phyloP scores from a whole-genome alignment of 2,113 vertebrate species.

The Oreochromis niloticus region DNA sequence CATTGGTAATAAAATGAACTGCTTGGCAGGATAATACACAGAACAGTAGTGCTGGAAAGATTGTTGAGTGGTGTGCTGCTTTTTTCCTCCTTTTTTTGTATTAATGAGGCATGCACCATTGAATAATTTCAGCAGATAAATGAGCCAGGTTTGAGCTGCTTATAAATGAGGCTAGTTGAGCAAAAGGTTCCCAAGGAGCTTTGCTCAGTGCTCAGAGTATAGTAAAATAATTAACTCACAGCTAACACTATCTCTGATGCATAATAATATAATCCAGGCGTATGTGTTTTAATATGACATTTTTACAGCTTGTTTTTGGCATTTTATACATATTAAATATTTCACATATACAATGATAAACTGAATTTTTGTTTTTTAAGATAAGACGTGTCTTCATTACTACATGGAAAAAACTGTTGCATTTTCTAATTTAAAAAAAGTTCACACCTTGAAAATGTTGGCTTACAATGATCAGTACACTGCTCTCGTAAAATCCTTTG shows the following conservation, averaged over 20 bases:
- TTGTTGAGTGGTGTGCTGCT: not conserved
- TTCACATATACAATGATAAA: not conserved
- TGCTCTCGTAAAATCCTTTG: not conserved
- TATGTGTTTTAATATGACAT: not conserved
- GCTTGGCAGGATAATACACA: not conserved
- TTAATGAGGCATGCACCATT: conserved; percentile 40
- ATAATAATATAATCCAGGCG: not conserved
- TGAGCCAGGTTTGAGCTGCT: conserved; percentile 39
- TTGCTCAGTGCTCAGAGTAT: conserved; percentile 9
- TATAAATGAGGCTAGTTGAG: conserved; percentile 52
- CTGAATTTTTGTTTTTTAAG: accelerated
- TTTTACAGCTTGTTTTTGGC: not conserved
- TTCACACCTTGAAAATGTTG: not conserved
- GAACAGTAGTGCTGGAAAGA: not conserved
- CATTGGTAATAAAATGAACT: not conserved
- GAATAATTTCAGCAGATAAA: conserved; percentile 55
- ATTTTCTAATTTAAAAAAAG: not conserved
- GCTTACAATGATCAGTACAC: not conserved
- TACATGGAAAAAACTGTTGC: not conserved
- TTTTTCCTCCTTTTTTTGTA: not conserved
- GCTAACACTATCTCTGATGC: not conserved
- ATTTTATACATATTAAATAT: not conserved
- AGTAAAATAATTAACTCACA: conserved; percentile 31
- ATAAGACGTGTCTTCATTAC: not conserved
- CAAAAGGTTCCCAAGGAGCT: conserved; percentile 45